Base-by-base conservation (phyloP, 2,113 vertebrate genomes). In the Jacana jacana region DNA sequence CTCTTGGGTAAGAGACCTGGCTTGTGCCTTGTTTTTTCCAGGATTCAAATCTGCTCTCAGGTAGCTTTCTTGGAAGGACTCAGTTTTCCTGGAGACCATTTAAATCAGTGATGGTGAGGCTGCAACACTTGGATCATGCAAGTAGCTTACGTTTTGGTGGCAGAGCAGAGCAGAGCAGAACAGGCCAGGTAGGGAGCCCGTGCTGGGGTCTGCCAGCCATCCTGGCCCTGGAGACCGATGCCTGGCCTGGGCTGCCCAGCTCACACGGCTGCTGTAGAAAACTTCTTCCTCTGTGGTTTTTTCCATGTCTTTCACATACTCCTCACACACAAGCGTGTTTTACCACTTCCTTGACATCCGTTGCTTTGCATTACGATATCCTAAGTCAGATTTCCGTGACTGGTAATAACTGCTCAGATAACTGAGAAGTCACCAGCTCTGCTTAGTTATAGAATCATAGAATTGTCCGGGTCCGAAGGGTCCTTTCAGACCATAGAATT, bases 191-290 rank as follows among this genome's bases (percentile, higher is more conserved):
- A 89, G 48, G 31, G 33, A 79, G 46, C 10, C 9, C 37, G 15
- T 3, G 6, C 42, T 24, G 35, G 15, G 30, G 30, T 13, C 63
- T 86, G 20, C 55, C 13, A 13, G 24, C 66, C 4, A 0, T 15
- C 69, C 40, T 48, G 3, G 4, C 9, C 23, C 17, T n/a, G 11
- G 24, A 49, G 46, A 0, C 0, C 4, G 1, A 39, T 0, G 6
- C 30, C 54, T 81, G 46, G 19, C 33, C 46, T 1, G 0, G 37
- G 42, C 44, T 69, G 49, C 30, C 58, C 39, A 46, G 17, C 18
- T 87, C 24, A n/a, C 17, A 28, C 14, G 17, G 24, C 51, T 52
- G 22, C 18, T 35, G 46, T 37, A 78, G 69, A 89, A 91, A 78
- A 87, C 40, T 30, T 65, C 54, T 49, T 13, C 7, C 3, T 58